Percentiles rank a stretch among this genome's conserved stretches.
phyloP scores from a whole-genome alignment of 2,888 invertebrate species.

The Lasiommata megera region DNA sequence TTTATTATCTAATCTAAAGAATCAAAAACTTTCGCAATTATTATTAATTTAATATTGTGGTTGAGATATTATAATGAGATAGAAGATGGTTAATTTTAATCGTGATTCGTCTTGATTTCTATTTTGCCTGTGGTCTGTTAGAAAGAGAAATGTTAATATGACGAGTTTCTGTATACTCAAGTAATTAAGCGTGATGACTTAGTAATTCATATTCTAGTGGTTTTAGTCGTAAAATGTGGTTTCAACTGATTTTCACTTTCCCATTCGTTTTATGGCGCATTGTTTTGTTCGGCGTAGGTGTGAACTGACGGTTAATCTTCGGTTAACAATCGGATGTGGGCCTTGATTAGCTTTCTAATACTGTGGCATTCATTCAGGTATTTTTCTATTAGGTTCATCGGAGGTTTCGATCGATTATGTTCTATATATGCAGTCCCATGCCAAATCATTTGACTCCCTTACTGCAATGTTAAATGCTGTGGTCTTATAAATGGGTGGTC shows the following conservation, averaged over 20 bases:
- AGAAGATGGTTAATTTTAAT: not conserved
- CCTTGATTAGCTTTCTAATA: slow-evolving; percentile 9
- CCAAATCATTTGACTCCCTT: too few species aligned
- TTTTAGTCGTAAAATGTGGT: slow-evolving; percentile 3
- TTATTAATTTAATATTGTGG: too few species aligned
- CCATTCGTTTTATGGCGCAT: not conserved
- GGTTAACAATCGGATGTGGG: not conserved
- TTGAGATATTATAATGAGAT: too few species aligned
- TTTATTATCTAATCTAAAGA: too few species aligned
- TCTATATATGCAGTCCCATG: too few species aligned
- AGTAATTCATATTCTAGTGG: slow-evolving; percentile 5
- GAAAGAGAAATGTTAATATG: not conserved
- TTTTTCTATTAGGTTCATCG: not conserved
- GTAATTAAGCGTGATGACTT: not conserved
- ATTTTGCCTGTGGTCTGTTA: too few species aligned
- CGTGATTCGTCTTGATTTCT: not conserved
- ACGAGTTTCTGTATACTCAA: not conserved
- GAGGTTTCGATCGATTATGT: too few species aligned
- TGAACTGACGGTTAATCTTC: not conserved
- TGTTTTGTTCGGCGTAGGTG: not conserved
- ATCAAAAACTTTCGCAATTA: too few species aligned
- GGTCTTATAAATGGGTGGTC: too few species aligned
- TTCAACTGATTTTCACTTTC: slow-evolving; percentile 8
- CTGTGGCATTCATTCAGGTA: not conserved
- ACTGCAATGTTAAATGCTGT: too few species aligned